Base-by-base conservation (phyloP, 30 jellyfish, hydroid and myxozoan genomes). In the Hydractinia symbiolongicarpus region DNA sequence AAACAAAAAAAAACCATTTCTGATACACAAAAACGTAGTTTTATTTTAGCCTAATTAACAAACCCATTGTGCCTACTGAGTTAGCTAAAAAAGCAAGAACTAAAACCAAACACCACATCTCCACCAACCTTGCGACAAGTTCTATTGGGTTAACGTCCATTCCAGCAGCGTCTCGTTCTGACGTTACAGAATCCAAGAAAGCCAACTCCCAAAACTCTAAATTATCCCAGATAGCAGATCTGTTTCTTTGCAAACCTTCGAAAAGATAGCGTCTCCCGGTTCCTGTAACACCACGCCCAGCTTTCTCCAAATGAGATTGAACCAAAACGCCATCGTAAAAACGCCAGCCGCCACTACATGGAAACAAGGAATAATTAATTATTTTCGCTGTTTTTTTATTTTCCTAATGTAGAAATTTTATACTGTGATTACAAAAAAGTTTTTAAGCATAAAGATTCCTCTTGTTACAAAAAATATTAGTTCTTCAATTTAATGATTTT, bases 81-180 rank as follows among this genome's bases (percentile, higher is more conserved):
- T n/a, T 2, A 13, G 16, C 74, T 64, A 51, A 64, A 6, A 5
- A 51, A 6, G 0, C 40, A 13, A 64, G 0, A 1, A 51, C 19
- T n/a, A 7, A 64, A 7, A 6, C 9, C 74, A 64, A 7, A n/a
- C 8, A 4, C 19, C 19, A 64, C 4, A 64, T 6, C 9, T 2
- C 8, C 40, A 13, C 40, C 69, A n/a, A 89, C 96, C 96, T 79
- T 8, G 79, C 91, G 70, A 89, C 66, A 64, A 89, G 72, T 83
- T 90, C 97, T 40, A 79, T 74, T 4, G 95, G 94, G 17, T 93
- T 89, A 15, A 90, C 61, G 82, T 86, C 96, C 95, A 90, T 77
- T 5, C 97, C 97, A 51, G 88, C 84, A 16, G 95, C 94, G 78
- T 90, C 97, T 50, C 97, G 78, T 82, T 90, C 97, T 71, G 91